Percentiles rank a stretch among this genome's conserved stretches.
These are phyloP conservation scores for Tenthredo notha DNA, from an alignment of 2,888 invertebrate species.

Conservation along the genomic window DNA sequence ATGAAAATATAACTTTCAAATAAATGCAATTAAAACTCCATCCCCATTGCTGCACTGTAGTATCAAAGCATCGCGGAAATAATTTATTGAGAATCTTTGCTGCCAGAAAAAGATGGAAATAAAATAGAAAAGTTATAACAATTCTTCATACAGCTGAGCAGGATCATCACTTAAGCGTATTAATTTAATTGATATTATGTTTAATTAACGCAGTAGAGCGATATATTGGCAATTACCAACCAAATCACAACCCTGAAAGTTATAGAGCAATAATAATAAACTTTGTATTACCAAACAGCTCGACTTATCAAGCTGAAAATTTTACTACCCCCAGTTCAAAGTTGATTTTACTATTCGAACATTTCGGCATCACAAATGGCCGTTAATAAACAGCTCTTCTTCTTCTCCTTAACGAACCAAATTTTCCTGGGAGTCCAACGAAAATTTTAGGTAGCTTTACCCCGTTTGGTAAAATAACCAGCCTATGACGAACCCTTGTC, in stretches of 20 bases:
- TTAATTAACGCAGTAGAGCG: conserved; percentile 10
- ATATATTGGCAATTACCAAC: neutral
- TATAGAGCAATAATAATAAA: neutral
- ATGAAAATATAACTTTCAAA: neutral
- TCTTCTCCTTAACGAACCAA: neutral
- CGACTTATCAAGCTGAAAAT: neutral
- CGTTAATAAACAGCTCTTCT: neutral
- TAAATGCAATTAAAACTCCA: conserved; percentile 22
- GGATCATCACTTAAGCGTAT: neutral
- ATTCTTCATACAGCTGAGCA: neutral
- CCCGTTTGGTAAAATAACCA: conserved; percentile 2
- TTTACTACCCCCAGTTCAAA: neutral
- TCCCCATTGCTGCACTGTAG: neutral
- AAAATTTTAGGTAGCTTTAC: neutral
- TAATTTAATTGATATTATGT: conserved; percentile 25
- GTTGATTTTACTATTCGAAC: neutral
- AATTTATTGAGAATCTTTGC: neutral
- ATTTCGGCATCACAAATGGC: neutral
- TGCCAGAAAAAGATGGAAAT: neutral
- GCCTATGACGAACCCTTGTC: conserved; percentile 43
- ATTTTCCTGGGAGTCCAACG: neutral
- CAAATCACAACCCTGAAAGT: neutral
- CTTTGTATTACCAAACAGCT: neutral
- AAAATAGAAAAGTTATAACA: neutral
- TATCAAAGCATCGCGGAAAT: neutral